These are phyloP conservation scores for Drosophila nigromelanica DNA, from an alignment of 1,140 invertebrate species.

Conservation along the genomic window DNA sequence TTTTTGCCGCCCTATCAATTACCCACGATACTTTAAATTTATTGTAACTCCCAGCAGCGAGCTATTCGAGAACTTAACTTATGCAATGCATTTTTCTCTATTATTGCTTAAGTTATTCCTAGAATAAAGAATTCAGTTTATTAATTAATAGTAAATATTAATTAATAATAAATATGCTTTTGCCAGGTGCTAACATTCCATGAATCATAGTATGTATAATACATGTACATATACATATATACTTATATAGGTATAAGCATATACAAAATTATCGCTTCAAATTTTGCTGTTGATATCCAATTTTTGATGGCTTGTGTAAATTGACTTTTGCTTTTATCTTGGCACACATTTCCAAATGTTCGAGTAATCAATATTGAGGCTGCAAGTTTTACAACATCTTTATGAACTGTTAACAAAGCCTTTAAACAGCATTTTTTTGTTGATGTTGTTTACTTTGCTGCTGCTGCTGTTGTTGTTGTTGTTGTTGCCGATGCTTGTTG, in stretches of 20 bases:
- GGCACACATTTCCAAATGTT: slow-evolving; percentile 40
- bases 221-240: slow-evolving; percentile 41
- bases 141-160: no score
- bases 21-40: slow-evolving; percentile 6
- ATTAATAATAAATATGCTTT: no score
- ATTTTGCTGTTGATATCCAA: slow-evolving; percentile 20
- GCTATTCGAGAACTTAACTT: slow-evolving; percentile 55
- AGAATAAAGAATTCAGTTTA: slow-evolving; percentile 42
- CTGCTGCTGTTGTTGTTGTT: slow-evolving; percentile 1
- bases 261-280: no score
- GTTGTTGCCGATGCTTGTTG: slow-evolving; percentile 1
- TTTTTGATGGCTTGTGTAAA: slow-evolving; percentile 62
- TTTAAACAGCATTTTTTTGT: slow-evolving; percentile 41
- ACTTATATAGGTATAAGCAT: neutral
- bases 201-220: no score
- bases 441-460: slow-evolving; percentile 7
- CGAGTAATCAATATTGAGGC: slow-evolving; percentile 33
- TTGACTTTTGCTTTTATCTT: slow-evolving; percentile 55
- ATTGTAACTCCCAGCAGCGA: slow-evolving; percentile 21
- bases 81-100: neutral
- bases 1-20: no score
- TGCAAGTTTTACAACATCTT: slow-evolving; percentile 23
- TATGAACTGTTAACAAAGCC: slow-evolving; percentile 47
- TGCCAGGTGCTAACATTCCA: no score
- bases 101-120: slow-evolving; percentile 8